Conservation (phyloP, 2,888 invertebrate species). For the Drosophila nr. medialis region DNA sequence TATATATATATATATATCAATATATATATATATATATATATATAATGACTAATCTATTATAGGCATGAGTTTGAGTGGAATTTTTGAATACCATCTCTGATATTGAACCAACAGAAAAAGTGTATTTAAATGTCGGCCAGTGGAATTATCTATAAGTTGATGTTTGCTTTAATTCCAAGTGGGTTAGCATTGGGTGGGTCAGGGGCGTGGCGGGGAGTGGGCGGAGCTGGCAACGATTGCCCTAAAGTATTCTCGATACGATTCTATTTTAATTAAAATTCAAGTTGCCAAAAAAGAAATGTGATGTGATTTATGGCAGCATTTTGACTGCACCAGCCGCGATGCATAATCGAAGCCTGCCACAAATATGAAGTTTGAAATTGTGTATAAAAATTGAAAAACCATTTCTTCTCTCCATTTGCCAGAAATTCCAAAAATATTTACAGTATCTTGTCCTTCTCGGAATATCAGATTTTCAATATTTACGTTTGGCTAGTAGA, state of each 20-base stretch:
- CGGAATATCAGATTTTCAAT: slow-evolving; percentile 10
- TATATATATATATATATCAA: background rate
- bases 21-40: background rate
- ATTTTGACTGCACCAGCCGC: slow-evolving; percentile 51
- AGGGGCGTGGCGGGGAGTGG: background rate
- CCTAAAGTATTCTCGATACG: slow-evolving; percentile 34
- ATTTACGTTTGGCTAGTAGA: slow-evolving; percentile 14
- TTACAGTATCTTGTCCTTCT: slow-evolving; percentile 6
- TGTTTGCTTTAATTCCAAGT: slow-evolving; percentile 20
- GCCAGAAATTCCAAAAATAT: slow-evolving; percentile 25
- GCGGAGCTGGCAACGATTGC: background rate
- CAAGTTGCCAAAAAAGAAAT: slow-evolving; percentile 69
- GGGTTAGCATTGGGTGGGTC: slow-evolving; percentile 13
- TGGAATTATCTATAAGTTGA: background rate
- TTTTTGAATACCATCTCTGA: background rate
- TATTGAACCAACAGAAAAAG: background rate
- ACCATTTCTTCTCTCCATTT: slow-evolving; percentile 18
- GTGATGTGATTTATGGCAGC: slow-evolving; percentile 66
- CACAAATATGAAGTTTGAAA: slow-evolving; percentile 52
- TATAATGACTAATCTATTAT: background rate
- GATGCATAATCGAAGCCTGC: slow-evolving; percentile 51
- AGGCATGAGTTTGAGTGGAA: background rate
- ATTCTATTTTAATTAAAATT: slow-evolving; percentile 77
- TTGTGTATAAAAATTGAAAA: background rate
- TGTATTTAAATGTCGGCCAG: slow-evolving; percentile 14